Base-by-base conservation (phyloP, 1,140 invertebrate genomes). In the Trichoplusia ni region DNA sequence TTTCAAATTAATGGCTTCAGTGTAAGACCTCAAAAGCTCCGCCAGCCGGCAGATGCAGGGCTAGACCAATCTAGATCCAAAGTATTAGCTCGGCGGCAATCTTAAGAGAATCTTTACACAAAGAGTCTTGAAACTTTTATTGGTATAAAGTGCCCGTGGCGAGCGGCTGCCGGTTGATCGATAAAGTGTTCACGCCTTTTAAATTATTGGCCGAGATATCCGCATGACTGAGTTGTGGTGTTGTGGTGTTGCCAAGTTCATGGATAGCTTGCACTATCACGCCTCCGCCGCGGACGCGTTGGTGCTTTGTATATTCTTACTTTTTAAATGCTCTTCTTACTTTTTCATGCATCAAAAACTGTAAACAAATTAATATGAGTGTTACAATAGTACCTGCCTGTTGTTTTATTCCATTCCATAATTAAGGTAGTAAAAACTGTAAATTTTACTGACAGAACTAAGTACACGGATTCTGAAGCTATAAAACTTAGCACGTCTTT, bases 121-220 rank as follows among this genome's bases (percentile, higher is more conserved):
- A 51, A 51, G 47, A 35, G 31, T 33, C 29, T 35, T 51, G 29
- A 31, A 31, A 35, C 49, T 53, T 53, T 35, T 53, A 19, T 53
- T 33, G 29, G 29, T 35, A 37, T 53, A 37, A 53, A 54, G 33
- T 54, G 51, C 33, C 51, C 11, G 9, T 9, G 21, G 51, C 51
- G 13, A 54, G 51, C 51, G 35, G 51, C 51, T 25, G 51, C 51
- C 35, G 21, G 11, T 40, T 54, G 33, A 54, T 54, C 51, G 35
- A 54, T 37, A 54, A 54, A 37, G 51, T 40, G 51, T 54, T 54
- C 51, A 19, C 51, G 51, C 51, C 51, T 46, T 46, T 59, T 59
- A 46, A 59, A 59, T 59, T 59, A 46, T 59, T 59, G 56, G 21
- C 23, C 38, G 29, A 27, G 56, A 59, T 59, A 59, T 59, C 27